Evolutionary conservation across 2,113 vertebrate genomes (phyloP).

Genomic region (Boleophthalmus pectinirostris): DNA sequence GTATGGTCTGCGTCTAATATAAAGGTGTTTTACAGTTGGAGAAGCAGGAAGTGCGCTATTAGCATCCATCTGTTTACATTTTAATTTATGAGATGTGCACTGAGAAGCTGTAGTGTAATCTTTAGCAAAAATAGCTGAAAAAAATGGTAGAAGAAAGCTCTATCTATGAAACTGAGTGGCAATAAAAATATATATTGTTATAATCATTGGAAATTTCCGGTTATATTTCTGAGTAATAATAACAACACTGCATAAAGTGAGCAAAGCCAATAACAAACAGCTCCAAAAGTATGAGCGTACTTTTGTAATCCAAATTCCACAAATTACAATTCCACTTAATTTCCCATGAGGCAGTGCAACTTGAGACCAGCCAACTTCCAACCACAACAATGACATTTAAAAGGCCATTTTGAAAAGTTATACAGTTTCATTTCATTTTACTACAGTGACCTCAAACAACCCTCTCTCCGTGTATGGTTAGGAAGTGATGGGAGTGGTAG

Average conservation of each 20-base stretch:
- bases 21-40: too few relatives aligned
- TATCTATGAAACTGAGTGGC: too few relatives aligned
- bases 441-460: not conserved
- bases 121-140: too few relatives aligned
- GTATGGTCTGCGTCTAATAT: too few relatives aligned
- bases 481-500: conserved; percentile 9
- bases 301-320: not conserved
- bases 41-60: too few relatives aligned
- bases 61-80: too few relatives aligned
- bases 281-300: conserved; percentile 22
- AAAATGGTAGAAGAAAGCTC: too few relatives aligned
- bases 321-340: not conserved
- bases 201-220: too few relatives aligned
- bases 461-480: not conserved
- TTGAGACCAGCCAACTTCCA: conserved; percentile 32
- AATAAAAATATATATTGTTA: too few relatives aligned
- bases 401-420: not conserved
- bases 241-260: conserved; percentile 41
- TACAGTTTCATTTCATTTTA: not conserved
- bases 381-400: conserved; percentile 15
- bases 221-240: not conserved
- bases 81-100: too few relatives aligned
- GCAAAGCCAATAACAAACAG: not conserved
- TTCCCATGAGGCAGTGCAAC: conserved; percentile 30
- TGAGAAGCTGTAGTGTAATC: too few relatives aligned